Base-by-base conservation (phyloP, 1,140 invertebrate species). In the Drosophila sturtevanti region DNA sequence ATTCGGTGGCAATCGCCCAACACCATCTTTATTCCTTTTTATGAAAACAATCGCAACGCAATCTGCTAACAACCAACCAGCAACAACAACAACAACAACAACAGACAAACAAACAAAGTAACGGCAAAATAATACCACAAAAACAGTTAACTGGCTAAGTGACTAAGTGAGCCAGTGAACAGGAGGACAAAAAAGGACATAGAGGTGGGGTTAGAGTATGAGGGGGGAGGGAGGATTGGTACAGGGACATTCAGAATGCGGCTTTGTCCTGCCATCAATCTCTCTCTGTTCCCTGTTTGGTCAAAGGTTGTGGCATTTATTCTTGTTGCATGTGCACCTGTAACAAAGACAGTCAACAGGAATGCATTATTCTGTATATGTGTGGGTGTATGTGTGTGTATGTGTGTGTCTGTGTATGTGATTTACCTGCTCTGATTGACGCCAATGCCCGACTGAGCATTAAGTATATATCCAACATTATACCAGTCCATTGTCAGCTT, bases 71-170 rank as follows among this genome's bases (percentile, higher is more conserved):
- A 81, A 81, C 60, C 34, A 64, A 52, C 61, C 61, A 51, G 31
- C 21, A 60, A 60, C 54, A 82, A 61, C 60, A 81, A 48, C 71
- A 63, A 55, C 58, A 55, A 70, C 35, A 64, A 62, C 59, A 75
- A 81, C 72, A 89, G 31, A 14, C 54, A 59, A 44, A 81, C 56
- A 54, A 81, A 48, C 71, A 63, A 54, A 24, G 24, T 24, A 24
- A 24, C 24, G 24, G 24, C 24, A 76, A 75, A 89, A 77, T 78
- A 81, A 81, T 77, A 51, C 79, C 74, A 59, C 79, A 44, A 82
- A 63, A 73, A 84, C 81, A 74, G 81, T 84, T 79, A 62, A 77
- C 66, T 86, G 81, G 65, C 81, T 79, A 85, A 77, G 68, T 85
- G 73, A 85, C 77, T 80, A 54, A 35, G 74, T 37, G 37, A 41